Evolutionary conservation across 1,140 invertebrate species (phyloP).

Genomic region (Caerostris extrusa): DNA sequence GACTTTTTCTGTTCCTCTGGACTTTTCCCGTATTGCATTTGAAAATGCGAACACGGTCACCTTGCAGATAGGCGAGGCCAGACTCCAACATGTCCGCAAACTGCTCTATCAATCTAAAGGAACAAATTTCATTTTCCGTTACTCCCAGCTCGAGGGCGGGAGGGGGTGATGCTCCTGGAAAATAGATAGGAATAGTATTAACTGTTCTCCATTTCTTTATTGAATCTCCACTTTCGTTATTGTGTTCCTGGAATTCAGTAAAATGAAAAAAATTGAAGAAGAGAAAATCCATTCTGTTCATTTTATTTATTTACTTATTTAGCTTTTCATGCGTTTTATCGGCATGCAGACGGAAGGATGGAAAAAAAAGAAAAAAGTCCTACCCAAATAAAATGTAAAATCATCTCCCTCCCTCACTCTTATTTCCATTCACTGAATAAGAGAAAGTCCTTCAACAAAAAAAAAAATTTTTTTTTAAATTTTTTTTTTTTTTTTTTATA

Average conservation of each 20-base stretch:
- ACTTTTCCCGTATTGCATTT: no score
- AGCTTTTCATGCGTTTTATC: slow-evolving; percentile 67
- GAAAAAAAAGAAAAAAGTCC: slow-evolving; percentile 15
- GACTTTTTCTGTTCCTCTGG: no score
- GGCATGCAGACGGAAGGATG: slow-evolving; percentile 47
- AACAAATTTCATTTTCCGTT: slow-evolving; percentile 48
- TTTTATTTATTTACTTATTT: slow-evolving; percentile 73
- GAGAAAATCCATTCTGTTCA: slow-evolving; percentile 34
- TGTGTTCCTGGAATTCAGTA: slow-evolving; percentile 26
- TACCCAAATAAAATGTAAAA: slow-evolving; percentile 67
- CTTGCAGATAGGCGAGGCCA: background rate
- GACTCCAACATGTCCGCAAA: background rate
- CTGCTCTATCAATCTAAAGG: slow-evolving; percentile 48
- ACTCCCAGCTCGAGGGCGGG: background rate
- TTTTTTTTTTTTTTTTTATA: background rate
- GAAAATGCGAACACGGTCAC: background rate
- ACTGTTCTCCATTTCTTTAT: slow-evolving; percentile 72
- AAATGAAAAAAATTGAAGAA: background rate
- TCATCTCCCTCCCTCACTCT: background rate
- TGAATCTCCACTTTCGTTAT: slow-evolving; percentile 72
- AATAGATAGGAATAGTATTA: slow-evolving; percentile 72
- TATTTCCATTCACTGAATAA: slow-evolving; percentile 47
- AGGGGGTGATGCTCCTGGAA: slow-evolving; percentile 48
- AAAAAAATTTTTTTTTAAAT: background rate
- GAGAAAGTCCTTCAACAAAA: slow-evolving; percentile 3